These are phyloP conservation scores for Camelus dromedarius DNA, from an alignment of 2,113 vertebrate species.

Conservation along the genomic window DNA sequence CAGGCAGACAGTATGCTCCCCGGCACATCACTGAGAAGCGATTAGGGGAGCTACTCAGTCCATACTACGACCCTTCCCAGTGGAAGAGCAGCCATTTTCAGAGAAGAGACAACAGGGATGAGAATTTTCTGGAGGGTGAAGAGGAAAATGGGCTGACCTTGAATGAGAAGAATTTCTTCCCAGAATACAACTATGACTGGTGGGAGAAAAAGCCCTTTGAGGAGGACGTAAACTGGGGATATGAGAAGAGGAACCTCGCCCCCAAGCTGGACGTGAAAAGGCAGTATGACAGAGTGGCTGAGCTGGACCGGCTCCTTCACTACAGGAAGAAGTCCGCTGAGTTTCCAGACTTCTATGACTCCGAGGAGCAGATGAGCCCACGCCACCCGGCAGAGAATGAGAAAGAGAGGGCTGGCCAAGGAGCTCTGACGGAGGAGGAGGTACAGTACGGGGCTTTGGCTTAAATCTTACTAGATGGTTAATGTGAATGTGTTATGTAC, in stretches of 20 bases:
- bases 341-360: conserved; percentile 87
- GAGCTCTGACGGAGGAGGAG: conserved; percentile 91
- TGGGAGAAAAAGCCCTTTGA: conserved; percentile 87
- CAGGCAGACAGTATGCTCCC: conserved; percentile 72
- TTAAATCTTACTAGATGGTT: background rate
- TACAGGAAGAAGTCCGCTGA: conserved; percentile 92
- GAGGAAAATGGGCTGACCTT: conserved; percentile 78
- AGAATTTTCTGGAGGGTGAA: conserved; percentile 79
- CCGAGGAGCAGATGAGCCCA: conserved; percentile 83
- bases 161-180: conserved; percentile 82
- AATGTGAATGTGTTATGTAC: background rate
- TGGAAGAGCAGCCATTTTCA: conserved; percentile 86
- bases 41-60: conserved; percentile 84
- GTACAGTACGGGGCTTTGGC: conserved; percentile 81
- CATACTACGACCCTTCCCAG: conserved; percentile 90
- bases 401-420: conserved; percentile 84
- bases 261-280: conserved; percentile 81
- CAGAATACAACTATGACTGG: conserved; percentile 87
- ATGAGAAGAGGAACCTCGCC: conserved; percentile 59
- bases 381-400: conserved; percentile 52
- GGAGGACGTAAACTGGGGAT: conserved; percentile 82
- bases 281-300: conserved; percentile 89
- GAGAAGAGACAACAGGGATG: conserved; percentile 78
- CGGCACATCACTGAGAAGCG: conserved; percentile 84
- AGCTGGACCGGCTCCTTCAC: conserved; percentile 91